Evolutionary conservation across 2,888 invertebrate species (phyloP).

Genomic region (Sceliomorpha sp.): DNA sequence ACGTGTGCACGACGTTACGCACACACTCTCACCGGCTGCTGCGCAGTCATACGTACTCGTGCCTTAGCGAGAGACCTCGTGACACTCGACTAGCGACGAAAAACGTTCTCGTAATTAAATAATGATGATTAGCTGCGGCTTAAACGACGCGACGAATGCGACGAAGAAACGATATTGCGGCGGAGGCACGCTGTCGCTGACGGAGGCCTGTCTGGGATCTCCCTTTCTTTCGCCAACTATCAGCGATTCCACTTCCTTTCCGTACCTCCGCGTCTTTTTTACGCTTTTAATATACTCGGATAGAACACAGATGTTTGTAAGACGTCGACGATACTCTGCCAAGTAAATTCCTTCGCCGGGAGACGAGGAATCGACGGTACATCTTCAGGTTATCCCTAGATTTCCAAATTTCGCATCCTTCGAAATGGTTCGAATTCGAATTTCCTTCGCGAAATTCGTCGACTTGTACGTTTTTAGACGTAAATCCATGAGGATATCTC

Average conservation of each 20-base stretch:
- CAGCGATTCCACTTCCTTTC: conserved; percentile 24
- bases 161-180: conserved; percentile 73
- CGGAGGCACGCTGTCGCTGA: conserved; percentile 70
- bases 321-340: too few species aligned
- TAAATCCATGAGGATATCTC: too few species aligned
- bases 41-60: too few species aligned
- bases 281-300: too few species aligned
- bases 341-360: too few species aligned
- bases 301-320: too few species aligned
- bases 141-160: conserved; percentile 73
- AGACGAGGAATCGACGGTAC: conserved; percentile 8
- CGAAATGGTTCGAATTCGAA: too few species aligned
- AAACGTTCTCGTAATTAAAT: conserved; percentile 73
- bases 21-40: conserved; percentile 17
- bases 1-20: conserved; percentile 17
- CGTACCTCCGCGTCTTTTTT: conserved; percentile 7
- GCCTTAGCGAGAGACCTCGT: conserved; percentile 9
- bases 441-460: too few species aligned
- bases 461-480: too few species aligned
- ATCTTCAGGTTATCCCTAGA: too few species aligned
- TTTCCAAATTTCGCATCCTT: conserved; percentile 33
- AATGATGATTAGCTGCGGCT: conserved; percentile 73
- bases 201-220: conserved; percentile 59
- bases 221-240: conserved; percentile 23
- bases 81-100: conserved; percentile 54